Base-by-base conservation (phyloP, 2,888 invertebrate species). In the Phengaris arion region DNA sequence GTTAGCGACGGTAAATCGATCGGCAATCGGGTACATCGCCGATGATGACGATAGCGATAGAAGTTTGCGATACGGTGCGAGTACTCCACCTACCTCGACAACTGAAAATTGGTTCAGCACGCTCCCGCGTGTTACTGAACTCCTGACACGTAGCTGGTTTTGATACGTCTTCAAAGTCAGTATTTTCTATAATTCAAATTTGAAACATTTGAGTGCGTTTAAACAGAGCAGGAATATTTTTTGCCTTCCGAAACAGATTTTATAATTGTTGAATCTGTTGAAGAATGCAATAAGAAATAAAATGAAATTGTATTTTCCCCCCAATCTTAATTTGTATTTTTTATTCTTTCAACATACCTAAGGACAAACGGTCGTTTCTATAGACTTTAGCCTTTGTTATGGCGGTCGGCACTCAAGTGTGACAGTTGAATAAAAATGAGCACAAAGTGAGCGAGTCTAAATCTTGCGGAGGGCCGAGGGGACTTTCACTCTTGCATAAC, bases 401-500 rank as follows among this genome's bases (percentile, higher is more conserved):
- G 6, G 22, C 64, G 35, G 35, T 64, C 35, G 6, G 22, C 64
- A 64, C 64, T 64, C 35, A 9, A 64, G 64, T 35, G 35, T 45
- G 35, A 64, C 64, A 64, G 64, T 15, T 35, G 64, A 69, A 48
- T 69, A 69, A 69, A 69, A 69, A 69, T 64, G 64, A 45, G 64
- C 35, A 64, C 59, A 59, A 22, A 10, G 59, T 5, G 22, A 64
- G 35, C 64, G 64, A 64, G 45, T 64, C 64, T 13, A 64, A 64
- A 12, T 64, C 12, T 68, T 46, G 46, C 10, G 9, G n/a, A 48
- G 69, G 69, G 46, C 69, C 69, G 48, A 68, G 22, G 45, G 45
- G 10, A 69, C 69, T 69, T 69, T 69, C 69, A 48, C 69, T 69
- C 69, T 69, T 69, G 48, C 69, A 48, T 69, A 69, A 69, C n/a